Evolutionary conservation across 2,797 vertebrate species (phyloP), one percentile per base, ranked within the genome.

Genomic region (Hylomyscus alleni): DNA sequence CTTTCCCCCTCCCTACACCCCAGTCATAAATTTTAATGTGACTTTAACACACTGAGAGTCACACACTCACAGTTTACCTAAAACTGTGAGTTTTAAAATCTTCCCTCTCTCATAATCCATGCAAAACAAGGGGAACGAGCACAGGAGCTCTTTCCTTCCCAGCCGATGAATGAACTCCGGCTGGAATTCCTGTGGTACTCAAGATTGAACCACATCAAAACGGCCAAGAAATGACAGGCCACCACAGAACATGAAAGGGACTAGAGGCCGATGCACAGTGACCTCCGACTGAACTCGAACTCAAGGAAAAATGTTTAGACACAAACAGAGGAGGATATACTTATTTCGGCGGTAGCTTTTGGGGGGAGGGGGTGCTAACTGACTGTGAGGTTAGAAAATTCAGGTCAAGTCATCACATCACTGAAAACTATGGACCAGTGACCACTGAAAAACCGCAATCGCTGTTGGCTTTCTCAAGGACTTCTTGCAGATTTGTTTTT

Each of bases 361-460:
- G 47, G 2, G 29, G 19, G 88, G 76, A 9, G 0, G n/a, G 1
- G 17, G n/a, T 40, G 8, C 89, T 96, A 47, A 52, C n/a, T 89
- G 50, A 76, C 44, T 85, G 54, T 62, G 62, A 85, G 89, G 75
- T 67, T 95, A 91, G 31, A 96, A 96, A 97, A 92, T 50, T 50
- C 75, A 94, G 95, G 50, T 91, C 87, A 95, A 94, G 80, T 83
- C 56, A 95, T 69, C 58, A 29, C 73, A 56, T 91, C 84, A 84
- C 85, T 73, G 34, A 92, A 94, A 95, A 80, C 40, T 65, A 11
- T 76, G 44, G 94, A 97, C 94, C 96, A 97, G 75, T 97, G 95
- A 97, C 94, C 96, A 97, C 69, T 97, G 95, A 96, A 97, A 96
- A 98, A 97, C 92, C 97, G 91, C 90, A 98, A 95, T 88, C 95